Evolutionary conservation across 2,113 vertebrate species (phyloP), one percentile per base, ranked within the genome.

Genomic region (Apaloderma vittatum): DNA sequence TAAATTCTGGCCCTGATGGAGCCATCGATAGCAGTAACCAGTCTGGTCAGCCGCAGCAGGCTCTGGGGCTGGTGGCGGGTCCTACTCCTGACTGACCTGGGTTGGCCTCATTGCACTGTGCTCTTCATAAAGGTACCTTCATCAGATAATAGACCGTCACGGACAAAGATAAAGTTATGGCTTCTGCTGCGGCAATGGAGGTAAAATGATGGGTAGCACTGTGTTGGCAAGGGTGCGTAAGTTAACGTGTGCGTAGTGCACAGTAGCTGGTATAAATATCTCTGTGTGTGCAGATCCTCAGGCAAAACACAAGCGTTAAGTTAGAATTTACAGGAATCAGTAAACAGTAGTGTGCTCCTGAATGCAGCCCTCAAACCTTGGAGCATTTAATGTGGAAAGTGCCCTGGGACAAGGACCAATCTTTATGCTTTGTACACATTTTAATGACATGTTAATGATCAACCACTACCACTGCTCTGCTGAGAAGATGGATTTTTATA

Each of bases 391-490:
- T 96, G 94, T 96, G 96, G 94, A 97, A 97, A 96, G 48, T 84
- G 93, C 95, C 95, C 89, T 95, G 76, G 86, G 67, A 97, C 43
- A 67, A 84, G 75, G 88, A 96, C 93, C 93, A 84, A 84, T 91
- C 83, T 74, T 88, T 52, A 46, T 89, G 80, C 93, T 89, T 91
- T 89, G 89, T 89, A 94, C 91, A 68, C 86, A 26, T 81, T 96
- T 94, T 93, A 91, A 91, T 96, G 89, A 66, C 26, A 59, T 89
- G 83, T 96, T 97, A 96, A 96, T 93, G 61, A 95, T 94, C 87
- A 97, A 87, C 96, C 45, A 40, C 52, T 26, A 87, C 96, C 45
- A 40, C 52, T 26, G 21, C 19, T 91, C 34, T 68, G 63, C 37
- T 2, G 4, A 65, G 65, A 91, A 83, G 83, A 96, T 72, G 21